Percentiles rank a stretch among this genome's conserved stretches.
Conservation (phyloP, 2,113 vertebrate species). For the Caloenas nicobarica region DNA sequence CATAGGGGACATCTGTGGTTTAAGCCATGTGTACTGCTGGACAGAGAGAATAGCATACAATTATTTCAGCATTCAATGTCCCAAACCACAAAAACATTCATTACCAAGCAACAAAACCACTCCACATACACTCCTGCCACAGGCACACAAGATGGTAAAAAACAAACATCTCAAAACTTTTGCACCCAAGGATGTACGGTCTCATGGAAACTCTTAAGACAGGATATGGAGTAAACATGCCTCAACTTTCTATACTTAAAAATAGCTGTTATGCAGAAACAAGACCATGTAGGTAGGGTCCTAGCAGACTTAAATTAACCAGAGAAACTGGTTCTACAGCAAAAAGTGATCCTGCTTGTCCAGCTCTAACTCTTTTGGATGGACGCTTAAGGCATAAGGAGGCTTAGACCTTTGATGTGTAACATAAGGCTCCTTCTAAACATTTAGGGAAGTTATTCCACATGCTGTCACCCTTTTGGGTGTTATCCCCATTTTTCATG, state of each 20-base stretch:
- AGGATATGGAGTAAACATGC: background rate
- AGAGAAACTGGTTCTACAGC: background rate
- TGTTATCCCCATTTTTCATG: background rate
- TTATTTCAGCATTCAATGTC: conserved; percentile 17
- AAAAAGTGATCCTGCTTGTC: background rate
- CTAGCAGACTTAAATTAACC: background rate
- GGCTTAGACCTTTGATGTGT: background rate
- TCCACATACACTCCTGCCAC: background rate
- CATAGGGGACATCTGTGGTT: conserved; percentile 11
- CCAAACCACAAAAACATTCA: conserved; percentile 40
- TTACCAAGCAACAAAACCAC: conserved; percentile 20
- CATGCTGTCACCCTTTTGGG: background rate
- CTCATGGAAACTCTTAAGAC: background rate
- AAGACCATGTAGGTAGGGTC: background rate
- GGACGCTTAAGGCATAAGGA: background rate
- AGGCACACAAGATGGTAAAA: conserved; percentile 8
- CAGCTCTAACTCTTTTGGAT: background rate
- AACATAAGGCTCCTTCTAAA: background rate
- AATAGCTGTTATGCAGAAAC: background rate
- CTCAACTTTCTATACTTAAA: background rate
- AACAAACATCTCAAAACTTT: background rate
- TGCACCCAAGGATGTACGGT: background rate
- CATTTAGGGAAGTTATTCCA: background rate
- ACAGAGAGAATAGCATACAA: background rate
- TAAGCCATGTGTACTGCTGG: conserved; percentile 11